Conservation (phyloP, 1,140 invertebrate species). For the Nebria ingens region DNA sequence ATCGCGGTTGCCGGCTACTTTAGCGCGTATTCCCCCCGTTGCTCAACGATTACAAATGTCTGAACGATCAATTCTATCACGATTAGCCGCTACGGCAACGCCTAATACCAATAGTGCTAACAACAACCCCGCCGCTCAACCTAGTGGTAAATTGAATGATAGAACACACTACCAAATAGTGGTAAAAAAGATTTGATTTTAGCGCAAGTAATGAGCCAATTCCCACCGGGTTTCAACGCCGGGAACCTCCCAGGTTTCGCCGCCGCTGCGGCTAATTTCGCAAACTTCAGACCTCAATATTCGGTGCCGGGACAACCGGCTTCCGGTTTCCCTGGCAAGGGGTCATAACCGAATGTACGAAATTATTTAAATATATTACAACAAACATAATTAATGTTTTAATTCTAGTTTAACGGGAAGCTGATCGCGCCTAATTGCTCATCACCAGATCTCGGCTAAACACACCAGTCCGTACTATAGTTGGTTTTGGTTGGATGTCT, state of each 20-base stretch:
- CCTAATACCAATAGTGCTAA: constrained; percentile 32
- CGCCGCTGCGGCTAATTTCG: constrained; percentile 69
- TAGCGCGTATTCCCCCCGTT: constrained; percentile 94
- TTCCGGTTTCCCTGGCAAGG: constrained; percentile 32
- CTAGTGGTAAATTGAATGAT: too few relatives aligned
- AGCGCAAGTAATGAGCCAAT: constrained; percentile 64
- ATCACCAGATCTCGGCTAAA: too few relatives aligned
- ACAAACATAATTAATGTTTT: too few relatives aligned
- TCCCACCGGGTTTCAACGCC: constrained; percentile 65
- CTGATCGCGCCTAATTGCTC: too few relatives aligned
- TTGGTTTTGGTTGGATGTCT: too few relatives aligned
- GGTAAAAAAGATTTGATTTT: too few relatives aligned
- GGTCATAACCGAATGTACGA: too few relatives aligned
- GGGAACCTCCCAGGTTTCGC: constrained; percentile 60
- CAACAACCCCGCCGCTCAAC: neutral
- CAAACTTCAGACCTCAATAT: constrained; percentile 82
- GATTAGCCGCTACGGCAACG: constrained; percentile 75
- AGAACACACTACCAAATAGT: too few relatives aligned
- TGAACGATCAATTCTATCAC: constrained; percentile 86
- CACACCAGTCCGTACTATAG: too few relatives aligned
- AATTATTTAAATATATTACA: too few relatives aligned
- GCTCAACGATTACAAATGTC: constrained; percentile 95
- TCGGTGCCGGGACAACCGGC: constrained; percentile 74
- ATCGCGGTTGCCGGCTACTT: constrained; percentile 87
- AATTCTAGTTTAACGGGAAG: too few relatives aligned